phyloP scores from a whole-genome alignment of 2,113 vertebrate genomes.

The Sturnira hondurensis region DNA sequence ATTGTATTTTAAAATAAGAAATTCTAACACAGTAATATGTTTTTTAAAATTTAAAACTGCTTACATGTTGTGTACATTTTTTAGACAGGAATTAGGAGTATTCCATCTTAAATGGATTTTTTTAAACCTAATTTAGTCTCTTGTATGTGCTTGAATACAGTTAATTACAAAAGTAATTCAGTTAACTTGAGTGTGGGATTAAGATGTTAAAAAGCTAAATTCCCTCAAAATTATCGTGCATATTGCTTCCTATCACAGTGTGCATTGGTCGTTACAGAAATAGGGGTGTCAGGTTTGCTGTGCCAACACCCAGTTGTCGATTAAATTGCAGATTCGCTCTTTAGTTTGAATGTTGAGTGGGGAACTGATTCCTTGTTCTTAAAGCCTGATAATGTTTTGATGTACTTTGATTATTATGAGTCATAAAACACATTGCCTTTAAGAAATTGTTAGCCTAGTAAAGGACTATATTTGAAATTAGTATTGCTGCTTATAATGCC shows the following conservation, averaged over 20 bases:
- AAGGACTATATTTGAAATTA: not conserved
- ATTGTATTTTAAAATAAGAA: not conserved
- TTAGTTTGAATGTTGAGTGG: not conserved
- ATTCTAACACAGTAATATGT: not conserved
- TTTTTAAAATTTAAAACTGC: not conserved
- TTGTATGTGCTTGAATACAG: not conserved
- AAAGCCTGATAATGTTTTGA: not conserved
- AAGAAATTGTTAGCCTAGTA: not conserved
- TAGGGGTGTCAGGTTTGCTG: not conserved
- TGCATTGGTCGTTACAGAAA: not conserved
- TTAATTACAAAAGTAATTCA: not conserved
- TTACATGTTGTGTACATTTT: not conserved
- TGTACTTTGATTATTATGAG: not conserved
- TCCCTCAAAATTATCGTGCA: not conserved
- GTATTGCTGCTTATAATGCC: not conserved
- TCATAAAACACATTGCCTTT: not conserved
- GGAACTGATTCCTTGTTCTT: not conserved
- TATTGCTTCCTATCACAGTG: not conserved
- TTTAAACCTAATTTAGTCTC: not conserved
- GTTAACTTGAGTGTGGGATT: not conserved
- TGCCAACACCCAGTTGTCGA: not conserved
- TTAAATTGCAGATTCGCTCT: not conserved
- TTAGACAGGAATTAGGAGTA: not conserved
- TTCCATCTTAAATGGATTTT: not conserved
- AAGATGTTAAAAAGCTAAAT: not conserved